A percentile compares a stretch with the other conserved stretches of the same genome.
Conservation (phyloP, 2,888 invertebrate genomes). For the Caenorhabditis doughertyi region DNA sequence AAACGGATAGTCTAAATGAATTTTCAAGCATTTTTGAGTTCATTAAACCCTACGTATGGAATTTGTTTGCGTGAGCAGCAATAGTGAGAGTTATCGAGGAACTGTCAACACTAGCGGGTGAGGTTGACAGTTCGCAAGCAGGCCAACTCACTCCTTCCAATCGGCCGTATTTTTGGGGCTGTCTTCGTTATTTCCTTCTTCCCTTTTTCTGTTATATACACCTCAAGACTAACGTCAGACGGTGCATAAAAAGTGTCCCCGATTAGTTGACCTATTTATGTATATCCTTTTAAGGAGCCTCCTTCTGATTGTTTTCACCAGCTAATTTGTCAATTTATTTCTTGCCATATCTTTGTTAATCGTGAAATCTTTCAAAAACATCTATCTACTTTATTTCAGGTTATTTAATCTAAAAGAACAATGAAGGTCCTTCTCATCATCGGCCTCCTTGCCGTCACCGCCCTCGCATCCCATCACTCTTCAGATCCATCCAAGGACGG, state of each 20-base stretch:
- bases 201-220: slow-evolving; percentile 48
- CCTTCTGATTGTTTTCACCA: slow-evolving; percentile 5
- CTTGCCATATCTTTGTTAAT: slow-evolving; percentile 4
- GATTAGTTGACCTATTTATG: slow-evolving; percentile 65
- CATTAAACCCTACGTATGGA: slow-evolving; percentile 21
- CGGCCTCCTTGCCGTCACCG: slow-evolving; percentile 57
- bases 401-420: slow-evolving; percentile 38
- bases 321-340: slow-evolving; percentile 51
- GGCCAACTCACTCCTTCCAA: slow-evolving; percentile 63
- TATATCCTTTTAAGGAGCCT: slow-evolving; percentile 58
- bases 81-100: slow-evolving; percentile 55
- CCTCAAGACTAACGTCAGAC: slow-evolving; percentile 40
- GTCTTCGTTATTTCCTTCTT: slow-evolving; percentile 27
- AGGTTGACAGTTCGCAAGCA: slow-evolving; percentile 67
- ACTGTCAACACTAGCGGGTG: slow-evolving; percentile 62
- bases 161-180: slow-evolving; percentile 55
- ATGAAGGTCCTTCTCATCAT: slow-evolving; percentile 65
- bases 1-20: neutral
- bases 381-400: slow-evolving; percentile 19
- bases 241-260: slow-evolving; percentile 64
- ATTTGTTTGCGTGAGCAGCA: slow-evolving; percentile 49
- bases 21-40: neutral
- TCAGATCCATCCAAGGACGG: slow-evolving; percentile 74
- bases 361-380: neutral
- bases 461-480: slow-evolving; percentile 71